Conservation (phyloP, 2,797 vertebrate genomes). For the Myotis findleyi region DNA sequence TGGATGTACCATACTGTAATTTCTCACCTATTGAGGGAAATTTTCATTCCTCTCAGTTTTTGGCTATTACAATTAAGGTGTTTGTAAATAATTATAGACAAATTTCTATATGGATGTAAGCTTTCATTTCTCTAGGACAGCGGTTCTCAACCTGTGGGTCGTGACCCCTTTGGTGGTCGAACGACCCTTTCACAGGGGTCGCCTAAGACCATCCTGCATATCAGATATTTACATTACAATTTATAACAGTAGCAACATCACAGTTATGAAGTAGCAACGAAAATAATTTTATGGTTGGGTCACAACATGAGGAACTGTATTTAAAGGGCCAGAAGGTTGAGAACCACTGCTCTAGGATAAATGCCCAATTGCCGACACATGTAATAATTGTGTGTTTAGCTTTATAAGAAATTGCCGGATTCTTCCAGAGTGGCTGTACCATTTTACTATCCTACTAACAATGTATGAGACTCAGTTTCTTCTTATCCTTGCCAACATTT, state of each 20-base stretch:
- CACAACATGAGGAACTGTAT: too few species aligned
- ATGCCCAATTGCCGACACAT: background rate
- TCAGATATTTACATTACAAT: too few species aligned
- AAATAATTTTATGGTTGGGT: too few species aligned
- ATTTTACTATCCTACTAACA: background rate
- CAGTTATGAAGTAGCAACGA: too few species aligned
- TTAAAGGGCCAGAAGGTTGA: too few species aligned
- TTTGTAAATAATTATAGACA: background rate
- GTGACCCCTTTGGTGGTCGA: too few species aligned
- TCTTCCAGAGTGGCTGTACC: background rate
- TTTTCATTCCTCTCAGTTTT: background rate
- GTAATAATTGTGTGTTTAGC: background rate
- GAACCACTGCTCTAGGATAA: background rate
- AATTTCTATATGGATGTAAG: background rate
- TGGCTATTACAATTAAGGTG: background rate
- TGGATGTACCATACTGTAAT: background rate
- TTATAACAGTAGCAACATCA: too few species aligned
- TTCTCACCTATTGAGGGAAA: background rate
- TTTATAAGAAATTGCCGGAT: constrained; percentile 3
- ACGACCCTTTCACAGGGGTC: too few species aligned
- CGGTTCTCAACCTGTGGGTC: too few species aligned
- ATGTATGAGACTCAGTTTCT: background rate
- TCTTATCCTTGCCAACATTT: background rate
- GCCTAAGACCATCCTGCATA: too few species aligned
- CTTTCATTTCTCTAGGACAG: background rate